Percentiles rank a stretch among this genome's conserved stretches.
phyloP scores from a whole-genome alignment of 2,797 vertebrate genomes.

The Typhlichthys subterraneus region DNA sequence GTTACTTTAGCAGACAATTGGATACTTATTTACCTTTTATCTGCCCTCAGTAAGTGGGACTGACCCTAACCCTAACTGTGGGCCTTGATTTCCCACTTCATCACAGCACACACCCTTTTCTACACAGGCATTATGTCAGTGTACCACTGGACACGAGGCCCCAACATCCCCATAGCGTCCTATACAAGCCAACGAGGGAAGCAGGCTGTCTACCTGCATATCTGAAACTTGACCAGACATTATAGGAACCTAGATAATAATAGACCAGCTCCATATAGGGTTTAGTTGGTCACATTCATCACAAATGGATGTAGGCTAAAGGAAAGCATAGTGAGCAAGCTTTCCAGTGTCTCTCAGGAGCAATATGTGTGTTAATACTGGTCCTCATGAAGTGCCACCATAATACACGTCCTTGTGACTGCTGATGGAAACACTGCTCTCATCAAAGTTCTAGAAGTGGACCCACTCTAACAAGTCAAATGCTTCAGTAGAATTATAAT shows the following conservation, averaged over 20 bases:
- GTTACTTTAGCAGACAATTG: not conserved
- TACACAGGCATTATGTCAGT: not conserved
- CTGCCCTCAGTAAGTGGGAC: not conserved
- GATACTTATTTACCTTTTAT: not conserved
- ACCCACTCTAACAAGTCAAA: constrained; percentile 28
- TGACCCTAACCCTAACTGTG: not conserved
- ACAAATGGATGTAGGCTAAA: constrained; percentile 2
- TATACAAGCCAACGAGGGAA: constrained; percentile 29
- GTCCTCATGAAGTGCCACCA: constrained; percentile 47
- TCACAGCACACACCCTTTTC: not conserved
- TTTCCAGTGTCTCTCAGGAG: constrained; percentile 60
- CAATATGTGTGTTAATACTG: constrained; percentile 57
- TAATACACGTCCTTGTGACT: constrained; percentile 61
- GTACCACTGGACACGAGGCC: not conserved
- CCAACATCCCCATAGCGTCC: not conserved
- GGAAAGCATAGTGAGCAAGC: constrained; percentile 2
- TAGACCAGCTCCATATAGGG: no score
- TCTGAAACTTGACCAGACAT: no score
- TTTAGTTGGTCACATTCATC: not conserved
- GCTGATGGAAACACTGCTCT: constrained; percentile 66
- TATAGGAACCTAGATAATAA: no score
- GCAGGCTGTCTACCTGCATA: not conserved
- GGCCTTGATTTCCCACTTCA: not conserved
- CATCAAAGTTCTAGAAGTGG: constrained; percentile 47
- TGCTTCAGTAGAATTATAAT: constrained; percentile 10